Percentiles rank a stretch among this genome's conserved stretches.
Evolutionary conservation across 2,797 vertebrate genomes (phyloP).

Genomic region (Semaprochilodus insignis): DNA sequence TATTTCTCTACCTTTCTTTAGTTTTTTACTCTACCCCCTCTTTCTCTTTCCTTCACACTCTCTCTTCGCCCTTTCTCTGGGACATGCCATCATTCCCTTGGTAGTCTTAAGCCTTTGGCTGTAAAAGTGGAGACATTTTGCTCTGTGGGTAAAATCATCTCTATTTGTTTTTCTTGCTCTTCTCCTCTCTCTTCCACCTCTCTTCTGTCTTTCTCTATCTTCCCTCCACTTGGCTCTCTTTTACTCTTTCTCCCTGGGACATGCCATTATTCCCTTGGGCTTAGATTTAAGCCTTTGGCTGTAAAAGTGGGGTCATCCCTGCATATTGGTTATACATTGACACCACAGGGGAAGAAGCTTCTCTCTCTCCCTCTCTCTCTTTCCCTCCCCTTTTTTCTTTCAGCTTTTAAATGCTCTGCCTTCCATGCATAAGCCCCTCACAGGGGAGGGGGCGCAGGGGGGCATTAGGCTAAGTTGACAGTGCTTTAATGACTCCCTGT

Average conservation of each 20-base stretch:
- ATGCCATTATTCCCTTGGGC: not conserved
- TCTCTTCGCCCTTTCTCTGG: not conserved
- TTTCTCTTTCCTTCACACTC: not conserved
- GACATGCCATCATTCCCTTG: not conserved
- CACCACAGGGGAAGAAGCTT: not conserved
- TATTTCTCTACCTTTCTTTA: conserved; percentile 6
- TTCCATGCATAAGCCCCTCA: conserved; percentile 34
- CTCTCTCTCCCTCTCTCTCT: not conserved
- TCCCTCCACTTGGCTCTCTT: not conserved
- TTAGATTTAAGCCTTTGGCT: not conserved
- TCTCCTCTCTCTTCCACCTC: not conserved
- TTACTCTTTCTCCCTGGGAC: not conserved
- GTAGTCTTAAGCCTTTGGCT: conserved; percentile 4
- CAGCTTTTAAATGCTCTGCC: conserved; percentile 49
- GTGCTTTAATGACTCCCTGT: conserved; percentile 76
- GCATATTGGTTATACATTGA: not conserved
- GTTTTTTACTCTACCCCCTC: too few species aligned
- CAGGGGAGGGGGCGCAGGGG: conserved; percentile 29
- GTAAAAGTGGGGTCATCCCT: not conserved
- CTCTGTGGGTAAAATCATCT: not conserved
- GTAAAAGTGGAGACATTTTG: not conserved
- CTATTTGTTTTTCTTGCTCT: not conserved
- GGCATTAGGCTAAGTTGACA: conserved; percentile 49
- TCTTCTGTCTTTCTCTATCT: not conserved
- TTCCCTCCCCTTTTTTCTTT: conserved; percentile 33